Percentiles rank a stretch among this genome's conserved stretches.
phyloP scores from a whole-genome alignment of 2,888 invertebrate genomes.

The Seladonia tumulorum region DNA sequence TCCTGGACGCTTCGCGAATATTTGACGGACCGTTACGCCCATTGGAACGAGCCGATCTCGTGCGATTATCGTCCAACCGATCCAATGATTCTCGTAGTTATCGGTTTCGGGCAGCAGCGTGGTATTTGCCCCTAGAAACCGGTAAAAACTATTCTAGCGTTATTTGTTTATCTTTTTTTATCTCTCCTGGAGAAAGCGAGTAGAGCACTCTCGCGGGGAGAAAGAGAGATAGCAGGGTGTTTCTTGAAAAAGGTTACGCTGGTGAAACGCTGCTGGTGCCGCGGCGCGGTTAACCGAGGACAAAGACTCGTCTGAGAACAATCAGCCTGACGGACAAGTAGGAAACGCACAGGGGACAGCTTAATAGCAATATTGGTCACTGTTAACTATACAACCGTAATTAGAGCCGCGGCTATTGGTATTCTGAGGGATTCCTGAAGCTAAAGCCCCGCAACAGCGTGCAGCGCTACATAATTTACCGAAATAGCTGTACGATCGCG shows the following conservation, averaged over 20 bases:
- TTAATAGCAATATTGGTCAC: constrained; percentile 78
- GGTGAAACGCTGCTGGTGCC: not conserved
- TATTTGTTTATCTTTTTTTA: not conserved
- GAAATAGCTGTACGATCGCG: constrained; percentile 72
- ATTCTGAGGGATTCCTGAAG: constrained; percentile 74
- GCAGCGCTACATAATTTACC: constrained; percentile 72
- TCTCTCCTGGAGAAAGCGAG: not conserved
- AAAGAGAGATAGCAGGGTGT: not conserved
- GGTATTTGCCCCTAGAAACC: not conserved
- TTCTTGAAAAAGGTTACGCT: not conserved
- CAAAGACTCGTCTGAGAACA: not conserved
- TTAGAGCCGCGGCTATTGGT: constrained; percentile 74
- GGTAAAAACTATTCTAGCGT: not conserved
- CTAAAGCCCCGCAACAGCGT: constrained; percentile 54
- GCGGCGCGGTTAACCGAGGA: not conserved
- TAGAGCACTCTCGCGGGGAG: not conserved
- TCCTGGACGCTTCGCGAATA: constrained; percentile 61
- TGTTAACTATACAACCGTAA: constrained; percentile 74
- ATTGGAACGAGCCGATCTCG: constrained; percentile 42
- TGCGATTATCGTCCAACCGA: constrained; percentile 54
- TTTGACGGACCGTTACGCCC: constrained; percentile 61
- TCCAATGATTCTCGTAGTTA: constrained; percentile 54
- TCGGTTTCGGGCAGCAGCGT: not conserved
- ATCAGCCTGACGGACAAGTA: constrained; percentile 46
- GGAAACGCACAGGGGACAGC: constrained; percentile 37